These are phyloP conservation scores for Promerops cafer DNA, from an alignment of 2,113 vertebrate genomes.

Conservation along the genomic window DNA sequence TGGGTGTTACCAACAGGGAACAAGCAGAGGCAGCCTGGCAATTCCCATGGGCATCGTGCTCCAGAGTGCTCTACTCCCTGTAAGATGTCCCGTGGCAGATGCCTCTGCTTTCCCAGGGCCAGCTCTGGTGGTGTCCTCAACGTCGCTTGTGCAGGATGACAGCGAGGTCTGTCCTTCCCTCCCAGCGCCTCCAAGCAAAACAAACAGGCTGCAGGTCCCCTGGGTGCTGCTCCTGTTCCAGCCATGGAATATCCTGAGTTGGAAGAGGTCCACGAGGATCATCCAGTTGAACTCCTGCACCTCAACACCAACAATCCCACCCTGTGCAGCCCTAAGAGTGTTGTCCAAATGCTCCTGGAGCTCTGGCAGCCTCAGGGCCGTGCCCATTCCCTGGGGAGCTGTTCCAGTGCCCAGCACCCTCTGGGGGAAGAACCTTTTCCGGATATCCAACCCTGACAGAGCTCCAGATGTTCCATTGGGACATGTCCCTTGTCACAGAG, in stretches of 20 bases:
- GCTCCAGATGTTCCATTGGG: background rate
- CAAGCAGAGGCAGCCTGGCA: background rate
- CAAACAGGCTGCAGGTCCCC: background rate
- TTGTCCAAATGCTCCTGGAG: accelerated
- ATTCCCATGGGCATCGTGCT: accelerated
- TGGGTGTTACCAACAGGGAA: background rate
- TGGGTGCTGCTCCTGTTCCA: background rate
- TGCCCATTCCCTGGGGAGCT: background rate
- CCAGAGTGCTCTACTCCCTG: accelerated
- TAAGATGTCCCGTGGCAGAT: accelerated
- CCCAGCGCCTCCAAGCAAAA: background rate
- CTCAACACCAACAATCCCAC: background rate
- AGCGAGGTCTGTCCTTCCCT: background rate
- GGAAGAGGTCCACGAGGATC: background rate
- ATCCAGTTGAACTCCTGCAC: background rate
- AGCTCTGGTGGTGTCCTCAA: background rate
- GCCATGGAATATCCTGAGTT: background rate
- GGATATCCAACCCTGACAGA: background rate
- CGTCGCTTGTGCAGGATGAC: background rate
- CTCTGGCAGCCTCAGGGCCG: background rate
- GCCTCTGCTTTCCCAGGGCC: background rate
- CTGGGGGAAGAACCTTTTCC: background rate
- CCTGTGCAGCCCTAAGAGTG: accelerated
- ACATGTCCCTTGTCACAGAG: accelerated
- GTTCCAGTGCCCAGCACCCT: background rate